Base-by-base conservation (phyloP, 2,113 vertebrate species). In the Centropristis striata region DNA sequence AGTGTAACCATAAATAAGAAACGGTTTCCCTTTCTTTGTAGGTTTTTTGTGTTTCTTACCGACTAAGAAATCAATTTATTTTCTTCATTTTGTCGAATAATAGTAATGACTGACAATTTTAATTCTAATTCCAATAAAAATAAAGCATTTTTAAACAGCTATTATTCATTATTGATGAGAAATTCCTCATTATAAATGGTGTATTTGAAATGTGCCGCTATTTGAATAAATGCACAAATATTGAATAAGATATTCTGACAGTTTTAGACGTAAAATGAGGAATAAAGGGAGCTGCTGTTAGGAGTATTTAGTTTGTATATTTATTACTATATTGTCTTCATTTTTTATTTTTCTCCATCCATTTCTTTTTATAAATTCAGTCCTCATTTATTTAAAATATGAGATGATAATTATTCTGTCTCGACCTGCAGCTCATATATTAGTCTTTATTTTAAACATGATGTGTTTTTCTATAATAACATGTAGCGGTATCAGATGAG, bases 171-270 rank as follows among this genome's bases (percentile, higher is more conserved):
- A 41, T 42, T 50, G 13, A 21, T 6, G 0, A 39, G 4, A 50
- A 51, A 49, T n/a, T 41, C 0, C 10, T 2, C 4, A 14, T 23
- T 12, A 1, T 13, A 2, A 1, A 10, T 0, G 20, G 0, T 11
- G 25, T 8, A 16, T 72, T 51, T 72, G 3, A 25, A 73, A 61
- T 39, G 14, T n/a, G 8, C 4, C 20, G 5, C 20, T 1, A 20
- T 47, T 20, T 32, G 8, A 50, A 49, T 5, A 32, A 32, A 28
- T 28, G 15, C 12, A n/a, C 6, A 71, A 47, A 58, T 57, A 1
- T 6, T 66, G 16, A 37, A 21, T 10, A 50, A 9, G 2, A 9
- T 11, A 32, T 21, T 20, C 11, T 14, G n/a, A 9, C 1, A 53
- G 13, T 23, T 20, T 20, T 0, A 13, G 9, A 16, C 23, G 36